Base-by-base conservation (phyloP, 2,888 invertebrate species). In the Lysandra coridon region DNA sequence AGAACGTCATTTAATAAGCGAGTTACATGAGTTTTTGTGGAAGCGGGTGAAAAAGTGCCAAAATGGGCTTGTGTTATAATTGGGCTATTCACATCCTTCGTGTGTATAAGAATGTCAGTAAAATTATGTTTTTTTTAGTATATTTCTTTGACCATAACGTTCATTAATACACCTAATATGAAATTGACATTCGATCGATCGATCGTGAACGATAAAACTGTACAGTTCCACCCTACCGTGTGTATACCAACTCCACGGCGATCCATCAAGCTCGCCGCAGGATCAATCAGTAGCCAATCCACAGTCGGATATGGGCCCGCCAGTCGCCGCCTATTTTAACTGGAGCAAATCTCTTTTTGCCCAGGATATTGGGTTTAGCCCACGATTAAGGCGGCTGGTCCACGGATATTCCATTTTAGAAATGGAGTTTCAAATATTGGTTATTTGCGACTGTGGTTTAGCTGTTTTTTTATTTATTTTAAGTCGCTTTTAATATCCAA, bases 281-380 rank as follows among this genome's bases (percentile, higher is more conserved):
- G 86, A 89, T 89, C 90, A 90, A 91, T 90, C 91, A 86, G 82
- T 84, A 86, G 85, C 84, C 87, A 89, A 90, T 90, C 88, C 85
- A 73, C 79, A 83, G 80, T 82, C 90, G 92, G 92, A 92, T 90
- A 91, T 91, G 89, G 90, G 83, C 85, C 85, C 88, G 87, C 85
- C 83, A 83, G 83, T 83, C 89, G 87, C 91, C 92, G 89, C 92
- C 92, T 88, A 91, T 89, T 92, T 92, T 91, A 92, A 92, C 89
- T 84, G 84, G 83, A 82, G 80, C 89, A 89, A 90, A 88, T 84
- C 85, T 86, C 87, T 89, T 90, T 88, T 85, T 84, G 85, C 82
- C 79, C 80, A 80, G 89, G 90, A 89, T 88, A 90, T 89, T 80
- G 83, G 81, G 81, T 78, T 81, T 81, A 78, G 73, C 76, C 81